A percentile compares a stretch with the other conserved stretches of the same genome.
Conservation (phyloP, 1,140 invertebrate species). For the Phymastichus coffea region DNA sequence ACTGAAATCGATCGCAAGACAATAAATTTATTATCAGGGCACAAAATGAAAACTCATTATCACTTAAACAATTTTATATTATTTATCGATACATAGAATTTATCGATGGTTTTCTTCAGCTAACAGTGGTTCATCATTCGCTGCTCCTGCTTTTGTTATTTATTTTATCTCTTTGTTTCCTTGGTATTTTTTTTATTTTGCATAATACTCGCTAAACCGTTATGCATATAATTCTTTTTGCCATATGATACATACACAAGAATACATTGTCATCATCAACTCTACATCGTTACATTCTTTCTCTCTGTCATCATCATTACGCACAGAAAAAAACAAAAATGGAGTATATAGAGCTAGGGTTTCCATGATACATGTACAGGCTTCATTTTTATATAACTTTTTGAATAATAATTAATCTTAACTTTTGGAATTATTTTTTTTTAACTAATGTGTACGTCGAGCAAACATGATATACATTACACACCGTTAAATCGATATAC, state of each 20-base stretch:
- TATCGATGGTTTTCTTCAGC: constrained; percentile 38
- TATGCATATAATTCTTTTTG: constrained; percentile 10
- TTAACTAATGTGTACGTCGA: constrained; percentile 4
- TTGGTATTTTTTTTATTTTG: constrained; percentile 14
- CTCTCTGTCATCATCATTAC: not conserved
- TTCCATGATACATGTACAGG: constrained; percentile 7
- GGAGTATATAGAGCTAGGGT: constrained; percentile 10
- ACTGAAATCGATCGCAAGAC: constrained; percentile 13
- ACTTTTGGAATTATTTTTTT: constrained; percentile 5
- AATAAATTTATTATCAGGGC: no score
- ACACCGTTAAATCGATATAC: constrained; percentile 16
- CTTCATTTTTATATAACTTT: constrained; percentile 5
- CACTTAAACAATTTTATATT: constrained; percentile 48
- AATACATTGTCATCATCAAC: constrained; percentile 1
- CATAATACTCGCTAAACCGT: constrained; percentile 10
- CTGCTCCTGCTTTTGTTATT: constrained; percentile 9
- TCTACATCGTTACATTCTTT: not conserved
- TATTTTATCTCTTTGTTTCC: constrained; percentile 10
- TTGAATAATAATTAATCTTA: not conserved
- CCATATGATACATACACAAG: constrained; percentile 17
- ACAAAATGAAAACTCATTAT: no score
- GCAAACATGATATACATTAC: constrained; percentile 20
- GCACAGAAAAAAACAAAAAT: not conserved
- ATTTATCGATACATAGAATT: constrained; percentile 50
- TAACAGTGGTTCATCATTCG: constrained; percentile 37